These are phyloP conservation scores for Phortica okadai DNA, from an alignment of 2,888 invertebrate genomes.

Conservation along the genomic window DNA sequence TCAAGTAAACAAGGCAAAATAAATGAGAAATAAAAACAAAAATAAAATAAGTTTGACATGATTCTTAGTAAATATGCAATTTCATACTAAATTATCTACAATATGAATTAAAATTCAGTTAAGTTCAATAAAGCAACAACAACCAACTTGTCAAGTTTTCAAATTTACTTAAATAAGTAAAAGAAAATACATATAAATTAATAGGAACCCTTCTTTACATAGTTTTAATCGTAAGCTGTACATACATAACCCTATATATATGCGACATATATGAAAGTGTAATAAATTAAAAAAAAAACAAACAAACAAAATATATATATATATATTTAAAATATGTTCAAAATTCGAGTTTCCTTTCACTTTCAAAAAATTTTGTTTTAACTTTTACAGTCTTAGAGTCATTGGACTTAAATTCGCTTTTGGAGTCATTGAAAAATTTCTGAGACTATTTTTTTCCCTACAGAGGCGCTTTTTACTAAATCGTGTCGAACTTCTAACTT, in stretches of 20 bases:
- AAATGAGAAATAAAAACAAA: not conserved
- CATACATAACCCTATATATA: conserved; percentile 61
- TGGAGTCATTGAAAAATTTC: no score
- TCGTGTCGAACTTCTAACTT: no score
- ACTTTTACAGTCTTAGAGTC: no score
- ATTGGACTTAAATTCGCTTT: no score
- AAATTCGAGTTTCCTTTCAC: conserved; percentile 9
- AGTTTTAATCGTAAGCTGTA: conserved; percentile 62
- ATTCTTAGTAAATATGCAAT: not conserved
- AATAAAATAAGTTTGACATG: not conserved
- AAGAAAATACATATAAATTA: conserved; percentile 42
- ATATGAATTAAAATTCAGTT: not conserved
- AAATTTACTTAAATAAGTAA: conserved; percentile 30
- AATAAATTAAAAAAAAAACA: conserved; percentile 58
- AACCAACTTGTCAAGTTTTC: not conserved
- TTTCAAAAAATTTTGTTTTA: no score
- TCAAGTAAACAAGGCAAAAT: conserved; percentile 36
- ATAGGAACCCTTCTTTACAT: conserved; percentile 53
- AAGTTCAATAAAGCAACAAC: not conserved
- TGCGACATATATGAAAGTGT: conserved; percentile 54
- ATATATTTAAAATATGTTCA: conserved; percentile 61
- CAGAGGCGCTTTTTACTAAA: no score
- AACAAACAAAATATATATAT: conserved; percentile 36
- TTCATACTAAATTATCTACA: not conserved
- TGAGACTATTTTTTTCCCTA: no score